Base-by-base conservation (phyloP, 2,888 invertebrate genomes). In the Oegoconia quadripuncta region DNA sequence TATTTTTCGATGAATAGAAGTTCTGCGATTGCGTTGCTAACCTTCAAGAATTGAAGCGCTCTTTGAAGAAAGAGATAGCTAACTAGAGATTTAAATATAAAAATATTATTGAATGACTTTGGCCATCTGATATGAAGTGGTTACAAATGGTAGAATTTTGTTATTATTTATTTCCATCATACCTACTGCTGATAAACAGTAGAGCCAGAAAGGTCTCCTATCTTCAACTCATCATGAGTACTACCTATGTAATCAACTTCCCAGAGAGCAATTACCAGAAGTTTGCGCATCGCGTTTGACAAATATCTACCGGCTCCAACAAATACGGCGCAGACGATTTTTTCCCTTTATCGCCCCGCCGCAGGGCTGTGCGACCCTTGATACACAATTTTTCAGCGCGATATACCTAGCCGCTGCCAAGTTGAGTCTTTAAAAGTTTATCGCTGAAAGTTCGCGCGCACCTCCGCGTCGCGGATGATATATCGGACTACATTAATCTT, bases 341-440 rank as follows among this genome's bases (percentile, higher is more conserved):
- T 81, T 80, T 74, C 68, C 61, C 62, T 69, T 80, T 87, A 87
- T 87, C 87, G 61, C 66, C 37, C 32, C 58, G 77, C 86, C 80
- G 47, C 83, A 78, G 82, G 83, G 77, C 68, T 37, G 55, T 54
- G 48, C 60, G 42, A 30, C 60, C 63, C 32, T 33, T 35, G 35
- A 79, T 83, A 86, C 76, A 86, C 83, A 82, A 83, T 86, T 84
- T 87, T 86, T 86, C 82, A 84, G 71, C 61, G 64, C 73, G 82
- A 83, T 82, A 83, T 83, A 77, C n/a, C n/a, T n/a, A n/a, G 63
- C 64, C 67, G 62, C 61, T 60, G 61, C 62, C 65, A 72, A 81
- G 69, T 78, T 72, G 74, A 84, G 83, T 87, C 82, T 83, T 86
- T 86, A 84, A 86, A 87, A 86, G 82, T 87, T 84, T 82, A 86